These are phyloP conservation scores for Momotus momota DNA, from an alignment of 2,797 vertebrate species.

Conservation along the genomic window DNA sequence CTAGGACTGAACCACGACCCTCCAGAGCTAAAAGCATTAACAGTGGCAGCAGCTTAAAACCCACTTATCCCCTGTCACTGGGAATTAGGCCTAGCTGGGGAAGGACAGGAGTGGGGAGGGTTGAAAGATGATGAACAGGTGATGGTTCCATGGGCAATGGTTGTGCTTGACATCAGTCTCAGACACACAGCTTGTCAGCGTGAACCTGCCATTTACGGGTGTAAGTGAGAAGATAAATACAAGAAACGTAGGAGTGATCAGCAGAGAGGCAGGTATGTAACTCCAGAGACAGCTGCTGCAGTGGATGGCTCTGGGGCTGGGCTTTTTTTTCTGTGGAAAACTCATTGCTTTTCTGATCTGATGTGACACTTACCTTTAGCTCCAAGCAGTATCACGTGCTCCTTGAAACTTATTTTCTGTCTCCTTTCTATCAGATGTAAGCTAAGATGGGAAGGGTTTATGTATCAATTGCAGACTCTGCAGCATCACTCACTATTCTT, in stretches of 20 bases:
- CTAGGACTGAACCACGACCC: background rate
- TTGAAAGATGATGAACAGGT: background rate
- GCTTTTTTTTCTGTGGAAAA: background rate
- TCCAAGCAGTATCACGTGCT: background rate
- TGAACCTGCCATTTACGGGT: background rate
- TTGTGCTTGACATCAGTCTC: background rate
- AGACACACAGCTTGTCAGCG: background rate
- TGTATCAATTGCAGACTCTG: background rate
- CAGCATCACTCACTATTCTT: background rate
- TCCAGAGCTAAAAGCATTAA: background rate
- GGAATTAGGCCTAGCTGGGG: background rate
- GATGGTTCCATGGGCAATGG: background rate
- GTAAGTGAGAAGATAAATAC: background rate
- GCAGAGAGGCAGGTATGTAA: background rate
- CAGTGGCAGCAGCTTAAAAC: background rate
- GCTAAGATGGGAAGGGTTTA: background rate
- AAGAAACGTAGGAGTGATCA: background rate
- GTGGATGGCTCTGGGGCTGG: background rate
- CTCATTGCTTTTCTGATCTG: slow-evolving; percentile 18
- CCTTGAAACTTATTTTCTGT: slow-evolving; percentile 6
- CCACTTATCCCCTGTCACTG: background rate
- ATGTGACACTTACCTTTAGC: slow-evolving; percentile 27
- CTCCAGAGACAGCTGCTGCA: background rate
- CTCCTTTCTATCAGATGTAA: background rate
- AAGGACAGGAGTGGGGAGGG: background rate